phyloP scores from a whole-genome alignment of 92 coral and sea anemone species.

The Montipora capitata region DNA sequence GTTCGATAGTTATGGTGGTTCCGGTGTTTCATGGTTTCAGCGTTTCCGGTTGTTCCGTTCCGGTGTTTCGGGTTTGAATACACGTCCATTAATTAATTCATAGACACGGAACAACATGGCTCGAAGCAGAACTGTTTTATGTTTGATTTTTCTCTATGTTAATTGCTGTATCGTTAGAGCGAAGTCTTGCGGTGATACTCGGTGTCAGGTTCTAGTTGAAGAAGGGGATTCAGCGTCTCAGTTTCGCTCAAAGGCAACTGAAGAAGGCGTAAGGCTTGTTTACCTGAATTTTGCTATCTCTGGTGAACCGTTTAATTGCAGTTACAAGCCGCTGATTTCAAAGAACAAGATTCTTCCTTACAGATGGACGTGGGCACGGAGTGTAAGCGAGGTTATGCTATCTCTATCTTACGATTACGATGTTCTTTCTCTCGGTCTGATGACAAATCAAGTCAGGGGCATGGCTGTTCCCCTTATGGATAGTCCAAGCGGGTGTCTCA shows the following conservation, averaged over 20 bases:
- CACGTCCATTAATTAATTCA: neutral
- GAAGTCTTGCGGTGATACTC: slow-evolving; percentile 23
- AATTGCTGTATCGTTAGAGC: slow-evolving; percentile 6
- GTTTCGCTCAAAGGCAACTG: slow-evolving; percentile 35
- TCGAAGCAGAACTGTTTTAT: neutral
- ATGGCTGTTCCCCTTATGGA: slow-evolving; percentile 33
- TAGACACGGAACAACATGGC: neutral
- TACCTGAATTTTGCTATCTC: slow-evolving; percentile 39
- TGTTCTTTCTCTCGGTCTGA: slow-evolving; percentile 66
- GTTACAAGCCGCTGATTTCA: slow-evolving; percentile 42
- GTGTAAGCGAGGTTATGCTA: slow-evolving; percentile 50
- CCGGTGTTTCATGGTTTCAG: too few species aligned
- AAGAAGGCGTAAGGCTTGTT: slow-evolving; percentile 64
- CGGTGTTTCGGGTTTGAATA: neutral
- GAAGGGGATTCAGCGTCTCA: slow-evolving; percentile 9
- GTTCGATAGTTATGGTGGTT: too few species aligned
- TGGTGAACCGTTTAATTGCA: neutral
- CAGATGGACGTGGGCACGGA: slow-evolving; percentile 70
- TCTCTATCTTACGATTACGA: slow-evolving; percentile 62
- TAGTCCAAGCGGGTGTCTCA: slow-evolving; percentile 31
- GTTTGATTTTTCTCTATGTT: neutral
- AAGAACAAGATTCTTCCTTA: slow-evolving; percentile 49
- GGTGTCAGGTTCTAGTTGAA: slow-evolving; percentile 22
- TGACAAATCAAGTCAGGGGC: slow-evolving; percentile 53
- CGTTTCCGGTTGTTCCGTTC: too few species aligned